phyloP scores from a whole-genome alignment of 2,888 invertebrate species.

The Hylaea fasciaria region DNA sequence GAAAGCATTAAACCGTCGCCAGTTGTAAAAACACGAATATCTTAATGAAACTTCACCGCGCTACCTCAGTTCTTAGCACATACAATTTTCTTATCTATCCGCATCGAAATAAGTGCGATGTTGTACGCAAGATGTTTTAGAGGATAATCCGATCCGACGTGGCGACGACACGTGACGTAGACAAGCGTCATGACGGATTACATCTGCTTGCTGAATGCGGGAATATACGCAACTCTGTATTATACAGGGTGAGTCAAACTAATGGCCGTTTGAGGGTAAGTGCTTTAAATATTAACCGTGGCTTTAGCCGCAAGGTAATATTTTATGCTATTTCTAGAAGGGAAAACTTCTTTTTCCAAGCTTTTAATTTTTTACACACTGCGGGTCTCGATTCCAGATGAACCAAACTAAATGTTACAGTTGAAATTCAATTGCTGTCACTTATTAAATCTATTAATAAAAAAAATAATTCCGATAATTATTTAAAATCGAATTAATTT shows the following conservation, averaged over 20 bases:
- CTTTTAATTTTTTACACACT: no score
- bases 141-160: slow-evolving; percentile 55
- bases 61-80: slow-evolving; percentile 21
- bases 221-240: slow-evolving; percentile 15
- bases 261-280: neutral
- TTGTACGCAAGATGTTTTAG: slow-evolving; percentile 31
- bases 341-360: no score
- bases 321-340: no score
- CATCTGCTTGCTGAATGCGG: slow-evolving; percentile 52
- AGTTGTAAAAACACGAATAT: slow-evolving; percentile 44
- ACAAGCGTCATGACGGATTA: slow-evolving; percentile 58
- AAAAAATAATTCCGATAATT: no score
- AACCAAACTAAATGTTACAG: no score
- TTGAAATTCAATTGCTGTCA: no score
- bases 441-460: no score
- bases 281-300: neutral
- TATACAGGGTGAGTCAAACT: slow-evolving; percentile 10
- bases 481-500: no score
- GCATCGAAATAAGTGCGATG: slow-evolving; percentile 35
- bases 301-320: no score
- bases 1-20: slow-evolving; percentile 38
- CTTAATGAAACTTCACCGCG: slow-evolving; percentile 46
- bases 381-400: no score
- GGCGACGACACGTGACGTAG: slow-evolving; percentile 51
- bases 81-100: slow-evolving; percentile 45